A percentile compares a stretch with the other conserved stretches of the same genome.
Conservation (phyloP, 2,888 invertebrate species). For the Sesamia inferens region DNA sequence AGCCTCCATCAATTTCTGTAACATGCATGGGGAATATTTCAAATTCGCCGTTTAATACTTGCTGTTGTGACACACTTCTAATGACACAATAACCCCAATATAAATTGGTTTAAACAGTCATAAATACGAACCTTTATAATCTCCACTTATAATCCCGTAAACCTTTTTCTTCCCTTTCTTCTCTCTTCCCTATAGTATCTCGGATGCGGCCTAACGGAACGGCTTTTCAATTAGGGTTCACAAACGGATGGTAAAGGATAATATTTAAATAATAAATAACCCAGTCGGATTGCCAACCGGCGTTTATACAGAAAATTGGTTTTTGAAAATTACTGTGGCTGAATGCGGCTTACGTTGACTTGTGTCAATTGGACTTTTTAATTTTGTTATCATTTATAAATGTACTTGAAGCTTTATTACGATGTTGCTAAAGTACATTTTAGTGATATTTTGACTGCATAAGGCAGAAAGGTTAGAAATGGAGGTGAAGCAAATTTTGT, state of each 20-base stretch:
- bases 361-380: slow-evolving; percentile 23
- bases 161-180: background rate
- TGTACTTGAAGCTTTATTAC: background rate
- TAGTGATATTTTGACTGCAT: background rate
- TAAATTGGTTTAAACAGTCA: slow-evolving; percentile 28
- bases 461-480: background rate
- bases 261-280: slow-evolving; percentile 75
- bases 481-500: background rate
- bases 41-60: background rate
- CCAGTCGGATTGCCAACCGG: slow-evolving; percentile 59
- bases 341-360: slow-evolving; percentile 11
- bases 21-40: too few species aligned
- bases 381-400: slow-evolving; percentile 28
- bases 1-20: too few species aligned
- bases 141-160: slow-evolving; percentile 17
- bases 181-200: slow-evolving; percentile 1
- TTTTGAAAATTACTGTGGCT: slow-evolving; percentile 57
- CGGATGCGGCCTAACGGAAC: slow-evolving; percentile 34
- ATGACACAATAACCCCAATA: slow-evolving; percentile 22
- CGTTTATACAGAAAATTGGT: slow-evolving; percentile 75
- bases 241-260: slow-evolving; percentile 54
- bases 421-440: background rate
- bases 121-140: slow-evolving; percentile 33
- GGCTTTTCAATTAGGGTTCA: slow-evolving; percentile 58
- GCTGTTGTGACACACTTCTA: background rate